These are phyloP conservation scores for Oreochromis mossambicus DNA, from an alignment of 2,797 vertebrate genomes.

Conservation along the genomic window DNA sequence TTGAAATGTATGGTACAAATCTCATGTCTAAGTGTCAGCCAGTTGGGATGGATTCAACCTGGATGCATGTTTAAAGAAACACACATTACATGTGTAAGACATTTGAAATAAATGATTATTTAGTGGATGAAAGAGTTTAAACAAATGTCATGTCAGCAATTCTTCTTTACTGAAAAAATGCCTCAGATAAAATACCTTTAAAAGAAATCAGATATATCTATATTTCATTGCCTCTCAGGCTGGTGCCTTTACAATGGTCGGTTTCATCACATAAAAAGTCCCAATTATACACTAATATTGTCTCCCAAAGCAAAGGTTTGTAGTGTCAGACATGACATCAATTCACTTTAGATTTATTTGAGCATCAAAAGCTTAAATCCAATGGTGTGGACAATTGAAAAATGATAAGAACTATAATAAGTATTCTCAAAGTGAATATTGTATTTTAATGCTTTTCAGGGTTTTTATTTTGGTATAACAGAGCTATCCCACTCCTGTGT, in stretches of 20 bases:
- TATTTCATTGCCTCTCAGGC: not conserved
- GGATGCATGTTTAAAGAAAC: not conserved
- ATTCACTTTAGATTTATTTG: slow-evolving; percentile 22
- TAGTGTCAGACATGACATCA: not conserved
- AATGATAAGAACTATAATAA: not conserved
- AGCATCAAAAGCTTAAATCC: slow-evolving; percentile 20
- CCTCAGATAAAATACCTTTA: not conserved
- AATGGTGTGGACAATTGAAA: not conserved
- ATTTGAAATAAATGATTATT: not conserved
- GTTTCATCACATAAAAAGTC: not conserved
- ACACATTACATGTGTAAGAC: not conserved
- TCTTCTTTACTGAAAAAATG: not conserved
- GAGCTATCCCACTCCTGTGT: not conserved
- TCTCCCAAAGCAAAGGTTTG: slow-evolving; percentile 15
- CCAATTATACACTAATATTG: slow-evolving; percentile 16
- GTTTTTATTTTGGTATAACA: slow-evolving; percentile 9
- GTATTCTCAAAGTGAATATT: not conserved
- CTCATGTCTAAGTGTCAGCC: not conserved
- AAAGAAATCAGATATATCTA: not conserved
- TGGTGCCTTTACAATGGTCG: not conserved
- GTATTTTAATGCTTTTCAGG: not conserved
- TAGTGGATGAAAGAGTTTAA: not conserved
- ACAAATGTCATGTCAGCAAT: not conserved
- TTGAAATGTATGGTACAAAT: not conserved
- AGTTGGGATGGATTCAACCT: not conserved